A percentile compares a stretch with the other conserved stretches of the same genome.
These are phyloP conservation scores for Tenthredo livida DNA, from an alignment of 2,888 invertebrate genomes.

Conservation along the genomic window DNA sequence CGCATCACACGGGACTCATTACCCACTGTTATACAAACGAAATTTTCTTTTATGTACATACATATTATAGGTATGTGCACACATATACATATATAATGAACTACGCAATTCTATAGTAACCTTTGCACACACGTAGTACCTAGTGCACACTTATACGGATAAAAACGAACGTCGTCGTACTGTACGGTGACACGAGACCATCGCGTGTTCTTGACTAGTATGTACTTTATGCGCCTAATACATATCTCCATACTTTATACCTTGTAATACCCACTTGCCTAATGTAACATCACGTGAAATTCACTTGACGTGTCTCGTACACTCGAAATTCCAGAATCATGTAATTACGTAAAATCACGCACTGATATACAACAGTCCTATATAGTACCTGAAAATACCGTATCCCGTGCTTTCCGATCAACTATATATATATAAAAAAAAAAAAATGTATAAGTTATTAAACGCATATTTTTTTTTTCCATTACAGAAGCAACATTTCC, in stretches of 20 bases:
- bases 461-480: not conserved
- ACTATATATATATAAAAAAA: too few relatives aligned
- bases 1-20: not conserved
- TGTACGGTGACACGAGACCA: conserved; percentile 27
- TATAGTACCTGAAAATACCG: too few relatives aligned
- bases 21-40: not conserved
- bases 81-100: not conserved
- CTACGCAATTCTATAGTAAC: conserved; percentile 39
- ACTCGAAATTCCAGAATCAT: conserved; percentile 17
- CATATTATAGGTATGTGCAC: not conserved
- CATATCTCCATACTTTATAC: not conserved
- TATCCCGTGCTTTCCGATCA: too few relatives aligned
- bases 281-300: conserved; percentile 23
- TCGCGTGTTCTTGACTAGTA: conserved; percentile 27
- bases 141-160: not conserved
- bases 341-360: conserved; percentile 6
- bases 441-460: too few relatives aligned
- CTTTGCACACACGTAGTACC: not conserved
- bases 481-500: conserved; percentile 74
- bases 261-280: conserved; percentile 14
- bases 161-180: not conserved
- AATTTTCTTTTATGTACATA: not conserved
- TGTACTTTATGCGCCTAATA: not conserved
- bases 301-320: not conserved
- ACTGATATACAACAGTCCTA: not conserved